Evolutionary conservation across 2,888 invertebrate species (phyloP).

Genomic region (Conops quadrifasciatus): DNA sequence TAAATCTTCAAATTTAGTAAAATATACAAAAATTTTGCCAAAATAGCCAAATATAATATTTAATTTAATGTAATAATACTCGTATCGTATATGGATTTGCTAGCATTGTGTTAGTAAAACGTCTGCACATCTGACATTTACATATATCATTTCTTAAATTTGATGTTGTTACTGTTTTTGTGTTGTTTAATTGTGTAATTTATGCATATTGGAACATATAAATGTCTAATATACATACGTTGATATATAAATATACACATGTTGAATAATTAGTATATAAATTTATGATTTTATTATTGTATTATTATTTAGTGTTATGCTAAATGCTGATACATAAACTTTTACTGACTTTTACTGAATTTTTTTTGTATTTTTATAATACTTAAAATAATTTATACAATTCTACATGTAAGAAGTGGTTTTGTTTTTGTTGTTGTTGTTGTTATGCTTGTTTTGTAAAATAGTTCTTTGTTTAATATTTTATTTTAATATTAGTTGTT

Average conservation of each 20-base stretch:
- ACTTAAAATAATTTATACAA: constrained; percentile 47
- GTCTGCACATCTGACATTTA: too few species aligned
- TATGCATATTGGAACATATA: constrained; percentile 38
- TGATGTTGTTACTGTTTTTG: background rate
- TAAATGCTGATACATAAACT: constrained; percentile 41
- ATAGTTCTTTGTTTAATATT: background rate
- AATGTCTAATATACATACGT: constrained; percentile 36
- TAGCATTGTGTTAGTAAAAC: too few species aligned
- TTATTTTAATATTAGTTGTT: background rate
- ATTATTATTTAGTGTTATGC: constrained; percentile 34
- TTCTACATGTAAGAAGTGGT: constrained; percentile 43
- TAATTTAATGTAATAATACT: too few species aligned
- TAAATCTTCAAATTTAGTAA: too few species aligned
- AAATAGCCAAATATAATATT: too few species aligned
- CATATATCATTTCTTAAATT: background rate
- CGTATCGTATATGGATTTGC: too few species aligned
- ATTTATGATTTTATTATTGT: constrained; percentile 41
- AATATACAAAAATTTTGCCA: too few species aligned
- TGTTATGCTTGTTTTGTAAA: constrained; percentile 53
- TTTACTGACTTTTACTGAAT: constrained; percentile 29
- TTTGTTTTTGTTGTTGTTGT: constrained; percentile 54
- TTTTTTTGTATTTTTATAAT: constrained; percentile 32
- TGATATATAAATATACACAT: constrained; percentile 37
- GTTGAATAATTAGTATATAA: constrained; percentile 37
- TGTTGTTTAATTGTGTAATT: background rate